Base-by-base conservation (phyloP, 2,888 invertebrate genomes). In the Xestoiulus laeticollis region DNA sequence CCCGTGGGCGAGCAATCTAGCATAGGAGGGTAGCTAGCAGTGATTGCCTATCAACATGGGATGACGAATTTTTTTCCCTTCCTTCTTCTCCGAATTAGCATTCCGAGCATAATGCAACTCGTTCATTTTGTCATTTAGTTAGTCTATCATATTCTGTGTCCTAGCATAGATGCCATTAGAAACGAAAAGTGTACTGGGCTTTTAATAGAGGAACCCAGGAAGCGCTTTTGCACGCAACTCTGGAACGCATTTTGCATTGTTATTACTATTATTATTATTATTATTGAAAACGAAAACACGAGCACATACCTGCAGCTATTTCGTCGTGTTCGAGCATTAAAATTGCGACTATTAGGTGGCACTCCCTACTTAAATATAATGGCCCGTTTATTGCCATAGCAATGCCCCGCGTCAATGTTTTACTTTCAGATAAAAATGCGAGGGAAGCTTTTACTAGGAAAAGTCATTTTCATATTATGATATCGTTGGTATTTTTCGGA, bases 361-460 rank as follows among this genome's bases (percentile, higher is more conserved):
- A 78, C 78, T 78, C 78, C 78, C 78, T 78, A 78, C 78, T 78
- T 78, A 78, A 30, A 78, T 78, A 30, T 78, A 78, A 78, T 78
- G 78, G 30, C 30, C 78, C 78, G 78, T 78, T 78, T 78, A 78
- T 78, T 78, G 78, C 30, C 78, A 78, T 30, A 16, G 30, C 78
- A 78, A 78, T 78, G 78, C 78, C 30, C 30, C 30, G 78, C 26
- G 26, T 26, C 30, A 30, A 19, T 59, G 59, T 59, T 59, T 59
- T n/a, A 22, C n/a, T 22, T n/a, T 5, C 19, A 30, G 78, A 12
- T 14, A 30, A 78, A 16, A 78, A 78, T 12, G 48, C 48, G 1
- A 30, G 10, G 16, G 78, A 78, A 78, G 78, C 78, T 16, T 78
- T 30, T 30, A 78, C 12, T 26, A 1, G 8, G 14, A 78, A 78